Conservation (phyloP, 64 coral and sea anemone species). For the Pocillopora damicornis region DNA sequence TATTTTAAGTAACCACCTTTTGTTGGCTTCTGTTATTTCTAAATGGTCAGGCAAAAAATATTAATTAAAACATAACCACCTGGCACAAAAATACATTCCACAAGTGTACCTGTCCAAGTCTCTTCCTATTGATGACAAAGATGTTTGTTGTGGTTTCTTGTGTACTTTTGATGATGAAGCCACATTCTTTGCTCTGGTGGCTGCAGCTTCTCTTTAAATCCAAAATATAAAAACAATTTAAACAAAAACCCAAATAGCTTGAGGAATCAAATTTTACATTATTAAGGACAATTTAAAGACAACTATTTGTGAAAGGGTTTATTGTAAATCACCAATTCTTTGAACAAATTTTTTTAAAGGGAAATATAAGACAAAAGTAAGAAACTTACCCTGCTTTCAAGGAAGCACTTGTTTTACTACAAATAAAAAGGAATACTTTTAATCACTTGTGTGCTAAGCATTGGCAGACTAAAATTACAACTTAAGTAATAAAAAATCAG, state of each 20-base stretch:
- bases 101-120: slow-evolving; percentile 66
- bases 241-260: background rate
- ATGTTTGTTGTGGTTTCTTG: slow-evolving; percentile 84
- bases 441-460: no score
- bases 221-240: background rate
- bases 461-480: no score
- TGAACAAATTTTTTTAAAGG: background rate
- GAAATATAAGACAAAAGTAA: background rate
- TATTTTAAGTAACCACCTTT: no score
- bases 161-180: slow-evolving; percentile 8
- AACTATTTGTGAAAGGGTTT: background rate
- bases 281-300: no score
- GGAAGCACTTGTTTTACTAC: slow-evolving; percentile 34
- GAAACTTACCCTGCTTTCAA: slow-evolving; percentile 68
- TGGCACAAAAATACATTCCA: no score
- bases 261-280: no score
- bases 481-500: no score
- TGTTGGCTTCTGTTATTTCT: no score
- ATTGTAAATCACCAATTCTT: no score
- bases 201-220: slow-evolving; percentile 52
- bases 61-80: no score
- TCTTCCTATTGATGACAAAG: slow-evolving; percentile 66
- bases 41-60: no score
- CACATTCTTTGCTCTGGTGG: slow-evolving; percentile 30
- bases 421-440: background rate